Percentiles rank a stretch among this genome's conserved stretches.
phyloP scores from a whole-genome alignment of 1,140 invertebrate genomes.

The Thrips palmi region DNA sequence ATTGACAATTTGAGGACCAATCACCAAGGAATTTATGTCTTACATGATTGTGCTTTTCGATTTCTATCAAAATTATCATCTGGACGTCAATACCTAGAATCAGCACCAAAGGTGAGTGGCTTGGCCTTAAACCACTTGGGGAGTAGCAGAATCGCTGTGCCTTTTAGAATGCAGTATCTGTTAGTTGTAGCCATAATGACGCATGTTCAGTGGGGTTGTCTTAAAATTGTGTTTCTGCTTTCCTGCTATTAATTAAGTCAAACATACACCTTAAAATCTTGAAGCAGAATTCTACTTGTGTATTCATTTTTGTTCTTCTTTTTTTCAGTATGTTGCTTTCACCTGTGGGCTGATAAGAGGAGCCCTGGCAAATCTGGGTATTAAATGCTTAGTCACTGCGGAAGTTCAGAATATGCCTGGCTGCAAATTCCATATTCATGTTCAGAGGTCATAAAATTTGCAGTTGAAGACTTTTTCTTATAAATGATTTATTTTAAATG shows the following conservation, averaged over 20 bases:
- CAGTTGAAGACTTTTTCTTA: no score
- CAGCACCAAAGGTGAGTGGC: constrained; percentile 60
- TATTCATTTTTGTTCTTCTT: constrained; percentile 10
- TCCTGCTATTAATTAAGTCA: not conserved
- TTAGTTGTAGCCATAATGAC: not conserved
- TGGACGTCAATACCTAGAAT: constrained; percentile 78
- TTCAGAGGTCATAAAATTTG: no score
- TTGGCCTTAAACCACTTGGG: no score
- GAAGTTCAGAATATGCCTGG: constrained; percentile 84
- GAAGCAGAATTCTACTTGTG: not conserved
- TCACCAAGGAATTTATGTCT: constrained; percentile 93
- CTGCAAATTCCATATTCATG: constrained; percentile 88
- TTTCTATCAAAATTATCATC: constrained; percentile 76
- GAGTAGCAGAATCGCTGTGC: no score
- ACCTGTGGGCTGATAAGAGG: constrained; percentile 92
- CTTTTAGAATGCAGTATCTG: no score
- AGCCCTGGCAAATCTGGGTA: constrained; percentile 83
- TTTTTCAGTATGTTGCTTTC: constrained; percentile 71
- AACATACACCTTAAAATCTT: not conserved
- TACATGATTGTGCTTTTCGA: constrained; percentile 91
- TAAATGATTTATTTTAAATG: no score
- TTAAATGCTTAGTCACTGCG: constrained; percentile 84
- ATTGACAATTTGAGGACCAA: constrained; percentile 98
- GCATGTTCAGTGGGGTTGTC: not conserved
- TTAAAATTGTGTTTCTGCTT: not conserved